Evolutionary conservation across 2,888 invertebrate species (phyloP).

Genomic region (Rhagonycha lutea): DNA sequence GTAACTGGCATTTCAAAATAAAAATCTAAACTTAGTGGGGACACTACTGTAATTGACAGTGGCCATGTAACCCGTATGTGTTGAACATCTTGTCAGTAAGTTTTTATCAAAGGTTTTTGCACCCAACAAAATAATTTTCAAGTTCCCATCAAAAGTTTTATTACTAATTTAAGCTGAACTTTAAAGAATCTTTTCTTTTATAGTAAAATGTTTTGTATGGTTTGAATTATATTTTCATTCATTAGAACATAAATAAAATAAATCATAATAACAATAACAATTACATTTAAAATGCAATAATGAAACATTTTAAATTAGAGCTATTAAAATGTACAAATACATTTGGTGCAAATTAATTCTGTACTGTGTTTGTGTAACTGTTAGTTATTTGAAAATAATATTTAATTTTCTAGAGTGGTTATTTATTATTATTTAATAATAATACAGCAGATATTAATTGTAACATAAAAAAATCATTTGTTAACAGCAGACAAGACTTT

Average conservation of each 20-base stretch:
- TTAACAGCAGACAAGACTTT: not conserved
- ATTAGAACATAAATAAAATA: not conserved
- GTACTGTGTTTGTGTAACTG: no score
- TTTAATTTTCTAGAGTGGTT: not conserved
- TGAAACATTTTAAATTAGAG: not conserved
- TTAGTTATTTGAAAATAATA: not conserved
- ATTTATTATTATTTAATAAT: not conserved
- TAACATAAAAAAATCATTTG: not conserved
- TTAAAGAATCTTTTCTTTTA: not conserved
- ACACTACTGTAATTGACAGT: constrained; percentile 43
- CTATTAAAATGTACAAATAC: not conserved
- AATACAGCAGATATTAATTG: not conserved
- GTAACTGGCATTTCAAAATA: constrained; percentile 1
- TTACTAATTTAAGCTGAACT: not conserved
- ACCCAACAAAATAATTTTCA: not conserved
- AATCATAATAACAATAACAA: not conserved
- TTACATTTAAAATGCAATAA: not conserved
- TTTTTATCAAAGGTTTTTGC: constrained; percentile 13
- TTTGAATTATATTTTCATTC: not conserved
- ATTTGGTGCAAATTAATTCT: not conserved
- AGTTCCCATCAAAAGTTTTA: not conserved
- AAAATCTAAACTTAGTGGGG: constrained; percentile 42
- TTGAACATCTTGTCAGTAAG: constrained; percentile 49
- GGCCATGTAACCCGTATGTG: constrained; percentile 49
- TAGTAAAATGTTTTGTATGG: not conserved